These are phyloP conservation scores for Scrobipalpa atriplicella DNA, from an alignment of 2,888 invertebrate genomes.

Conservation along the genomic window DNA sequence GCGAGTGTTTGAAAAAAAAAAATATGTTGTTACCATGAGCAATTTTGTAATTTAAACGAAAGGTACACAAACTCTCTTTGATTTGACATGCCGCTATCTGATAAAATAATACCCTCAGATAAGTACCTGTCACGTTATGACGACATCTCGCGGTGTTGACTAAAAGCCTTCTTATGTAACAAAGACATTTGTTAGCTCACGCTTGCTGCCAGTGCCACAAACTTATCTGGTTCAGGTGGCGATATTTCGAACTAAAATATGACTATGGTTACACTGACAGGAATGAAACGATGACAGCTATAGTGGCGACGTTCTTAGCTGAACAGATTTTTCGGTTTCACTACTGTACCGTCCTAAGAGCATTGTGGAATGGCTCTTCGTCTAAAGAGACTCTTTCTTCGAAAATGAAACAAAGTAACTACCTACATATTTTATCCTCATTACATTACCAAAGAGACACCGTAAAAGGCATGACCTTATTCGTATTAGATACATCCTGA, in stretches of 20 bases:
- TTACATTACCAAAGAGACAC: too few relatives aligned
- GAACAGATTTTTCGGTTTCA: too few relatives aligned
- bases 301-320: too few relatives aligned
- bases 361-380: slow-evolving; percentile 9
- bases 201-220: too few relatives aligned
- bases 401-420: not conserved
- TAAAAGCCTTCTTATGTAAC: slow-evolving; percentile 35
- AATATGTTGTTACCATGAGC: slow-evolving; percentile 1
- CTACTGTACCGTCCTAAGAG: not conserved
- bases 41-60: slow-evolving; percentile 13
- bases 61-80: slow-evolving; percentile 11
- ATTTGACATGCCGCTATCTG: slow-evolving; percentile 25
- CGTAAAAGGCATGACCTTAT: too few relatives aligned
- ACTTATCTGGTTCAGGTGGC: too few relatives aligned
- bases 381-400: not conserved
- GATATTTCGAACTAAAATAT: too few relatives aligned
- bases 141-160: slow-evolving; percentile 29
- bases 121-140: slow-evolving; percentile 28
- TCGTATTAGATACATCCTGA: too few relatives aligned
- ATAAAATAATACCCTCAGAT: slow-evolving; percentile 25
- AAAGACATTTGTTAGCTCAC: slow-evolving; percentile 25
- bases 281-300: too few relatives aligned
- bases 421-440: too few relatives aligned
- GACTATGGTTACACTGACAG: too few relatives aligned
- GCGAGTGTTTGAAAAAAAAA: not conserved